Evolutionary conservation across 2,113 vertebrate species (phyloP), one percentile per base, ranked within the genome.

Genomic region (Tursiops truncatus): DNA sequence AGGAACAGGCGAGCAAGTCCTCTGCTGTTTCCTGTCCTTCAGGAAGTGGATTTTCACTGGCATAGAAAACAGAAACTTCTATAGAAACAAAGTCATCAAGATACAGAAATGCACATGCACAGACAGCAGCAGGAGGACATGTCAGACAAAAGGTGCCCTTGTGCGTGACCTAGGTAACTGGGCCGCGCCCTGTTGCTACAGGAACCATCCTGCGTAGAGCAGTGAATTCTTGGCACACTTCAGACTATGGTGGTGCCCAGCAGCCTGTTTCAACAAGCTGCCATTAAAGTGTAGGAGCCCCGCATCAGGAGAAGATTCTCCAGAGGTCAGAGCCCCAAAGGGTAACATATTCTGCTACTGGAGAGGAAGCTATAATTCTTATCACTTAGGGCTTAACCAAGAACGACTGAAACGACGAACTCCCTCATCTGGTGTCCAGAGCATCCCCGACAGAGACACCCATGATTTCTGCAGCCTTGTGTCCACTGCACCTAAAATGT

Each of bases 401-500:
- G 68, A 50, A 23, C 25, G 28, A 17, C 0, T 0, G 1, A 31
- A 53, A 63, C 8, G 3, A 18, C 31, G 20, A 71, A 53, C 2
- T 11, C 38, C 60, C 60, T 17, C 5, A 53, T 28, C 36, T 41
- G 31, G 14, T 21, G 63, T 33, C 63, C 50, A 53, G 13, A 41
- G 10, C n/a, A 15, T 36, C 13, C 36, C n/a, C 12, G 5, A 8
- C 0, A 58, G 50, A 62, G 8, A n/a, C 6, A 41, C 17, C 20
- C 2, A 1, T 44, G 1, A 65, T 1, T 76, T 53, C 8, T 25
- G 50, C 38, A 60, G 20, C 3, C 20, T 11, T 3, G 2, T 2
- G 14, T 31, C 14, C 53, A 3, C 14, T 6, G 44, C 18, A 18
- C 9, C 26, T 56, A 36, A 21, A n/a, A 7, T 0, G 0, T 17